These are phyloP conservation scores for Melanostigma gelatinosum DNA, from an alignment of 2,113 vertebrate species.

Conservation along the genomic window DNA sequence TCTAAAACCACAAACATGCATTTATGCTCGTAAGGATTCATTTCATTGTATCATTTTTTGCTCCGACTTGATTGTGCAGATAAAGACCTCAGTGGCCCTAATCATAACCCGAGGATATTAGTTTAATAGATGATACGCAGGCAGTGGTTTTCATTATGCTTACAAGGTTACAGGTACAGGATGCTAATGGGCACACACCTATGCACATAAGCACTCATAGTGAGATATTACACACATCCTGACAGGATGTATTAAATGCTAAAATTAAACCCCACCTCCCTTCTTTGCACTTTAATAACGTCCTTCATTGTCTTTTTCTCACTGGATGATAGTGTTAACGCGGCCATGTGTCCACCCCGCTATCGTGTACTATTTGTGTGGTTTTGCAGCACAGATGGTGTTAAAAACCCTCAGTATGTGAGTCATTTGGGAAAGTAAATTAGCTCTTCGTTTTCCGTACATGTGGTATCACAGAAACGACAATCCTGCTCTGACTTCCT, in stretches of 20 bases:
- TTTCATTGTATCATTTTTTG: slow-evolving; percentile 13
- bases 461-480: neutral
- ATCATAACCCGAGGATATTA: slow-evolving; percentile 49
- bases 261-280: slow-evolving; percentile 21
- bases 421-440: slow-evolving; percentile 25
- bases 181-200: slow-evolving; percentile 4
- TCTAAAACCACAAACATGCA: neutral
- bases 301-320: slow-evolving; percentile 7
- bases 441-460: neutral
- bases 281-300: neutral
- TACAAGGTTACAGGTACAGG: slow-evolving; percentile 52
- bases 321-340: slow-evolving; percentile 1
- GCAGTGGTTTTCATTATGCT: slow-evolving; percentile 57
- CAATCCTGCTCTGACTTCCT: slow-evolving; percentile 1
- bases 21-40: slow-evolving; percentile 15
- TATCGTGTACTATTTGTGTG: slow-evolving; percentile 16
- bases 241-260: slow-evolving; percentile 24
- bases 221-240: slow-evolving; percentile 14
- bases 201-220: slow-evolving; percentile 13
- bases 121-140: slow-evolving; percentile 46
- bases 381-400: slow-evolving; percentile 30
- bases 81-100: neutral
- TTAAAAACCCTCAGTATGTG: slow-evolving; percentile 9
- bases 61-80: neutral
- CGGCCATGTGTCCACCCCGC: neutral